Evolutionary conservation across 2,888 invertebrate species (phyloP).

Genomic region (Pachydiplax longipennis): DNA sequence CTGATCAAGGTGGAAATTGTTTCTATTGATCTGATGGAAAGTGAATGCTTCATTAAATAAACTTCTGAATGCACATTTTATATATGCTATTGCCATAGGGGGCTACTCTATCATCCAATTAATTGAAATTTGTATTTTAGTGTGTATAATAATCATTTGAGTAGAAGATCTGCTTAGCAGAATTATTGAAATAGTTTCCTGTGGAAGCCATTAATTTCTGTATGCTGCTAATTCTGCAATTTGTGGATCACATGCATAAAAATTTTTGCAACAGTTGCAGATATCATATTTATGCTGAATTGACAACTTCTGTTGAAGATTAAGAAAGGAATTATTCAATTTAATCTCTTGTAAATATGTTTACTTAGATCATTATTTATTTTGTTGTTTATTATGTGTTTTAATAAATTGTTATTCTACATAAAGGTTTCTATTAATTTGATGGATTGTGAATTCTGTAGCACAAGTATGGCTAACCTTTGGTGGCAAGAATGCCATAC

Average conservation of each 20-base stretch:
- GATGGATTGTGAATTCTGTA: too few relatives aligned
- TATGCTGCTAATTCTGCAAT: background rate
- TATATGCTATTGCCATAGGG: background rate
- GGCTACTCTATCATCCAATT: background rate
- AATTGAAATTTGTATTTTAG: background rate
- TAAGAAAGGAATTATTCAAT: background rate
- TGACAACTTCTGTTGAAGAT: background rate
- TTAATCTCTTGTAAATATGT: background rate
- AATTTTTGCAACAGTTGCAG: background rate
- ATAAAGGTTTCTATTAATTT: background rate
- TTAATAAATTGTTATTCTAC: constrained; percentile 38
- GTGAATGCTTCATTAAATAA: background rate
- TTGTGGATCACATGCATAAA: background rate
- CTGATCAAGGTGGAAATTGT: background rate
- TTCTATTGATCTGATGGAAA: background rate
- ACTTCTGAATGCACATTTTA: background rate
- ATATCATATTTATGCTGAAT: background rate
- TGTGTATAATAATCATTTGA: background rate
- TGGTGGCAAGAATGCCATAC: too few relatives aligned
- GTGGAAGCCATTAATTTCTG: background rate
- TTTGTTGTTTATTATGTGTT: constrained; percentile 19
- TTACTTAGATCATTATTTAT: constrained; percentile 9
- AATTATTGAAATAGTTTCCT: background rate
- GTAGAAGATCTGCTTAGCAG: background rate
- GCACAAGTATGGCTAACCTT: too few relatives aligned